phyloP scores from a whole-genome alignment of 2,888 invertebrate species.

The Empis stercorea region DNA sequence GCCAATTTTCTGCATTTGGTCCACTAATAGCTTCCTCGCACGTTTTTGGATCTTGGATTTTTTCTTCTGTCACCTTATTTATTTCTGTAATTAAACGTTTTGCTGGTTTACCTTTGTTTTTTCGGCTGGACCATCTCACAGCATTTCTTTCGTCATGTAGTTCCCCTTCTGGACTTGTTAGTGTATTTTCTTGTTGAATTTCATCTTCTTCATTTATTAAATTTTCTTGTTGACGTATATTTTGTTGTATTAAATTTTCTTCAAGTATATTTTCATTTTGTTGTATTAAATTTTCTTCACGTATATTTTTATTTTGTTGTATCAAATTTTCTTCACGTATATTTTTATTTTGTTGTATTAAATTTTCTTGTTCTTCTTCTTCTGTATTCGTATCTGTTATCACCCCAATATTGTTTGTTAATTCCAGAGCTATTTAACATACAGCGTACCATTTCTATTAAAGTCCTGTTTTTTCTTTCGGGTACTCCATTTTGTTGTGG shows the following conservation, averaged over 20 bases:
- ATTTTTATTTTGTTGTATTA: not conserved
- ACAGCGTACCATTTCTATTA: slow-evolving; percentile 15
- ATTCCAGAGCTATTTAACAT: slow-evolving; percentile 13
- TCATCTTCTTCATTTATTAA: not conserved
- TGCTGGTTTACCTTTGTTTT: not conserved
- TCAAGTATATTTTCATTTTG: not conserved
- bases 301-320: not conserved
- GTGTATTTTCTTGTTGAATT: not conserved
- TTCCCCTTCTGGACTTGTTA: not conserved
- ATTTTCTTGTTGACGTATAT: not conserved
- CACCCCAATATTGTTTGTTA: slow-evolving; percentile 1
- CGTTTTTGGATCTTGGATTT: not conserved
- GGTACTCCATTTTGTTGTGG: slow-evolving; percentile 19
- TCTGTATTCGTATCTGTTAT: not conserved
- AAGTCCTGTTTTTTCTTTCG: slow-evolving; percentile 15
- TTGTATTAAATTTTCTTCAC: not conserved
- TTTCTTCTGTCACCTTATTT: not conserved
- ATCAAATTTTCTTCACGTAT: not conserved
- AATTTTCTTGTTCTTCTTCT: not conserved
- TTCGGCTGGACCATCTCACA: not conserved
- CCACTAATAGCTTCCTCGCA: not conserved
- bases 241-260: not conserved
- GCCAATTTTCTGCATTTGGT: not conserved
- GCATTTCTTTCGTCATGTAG: not conserved
- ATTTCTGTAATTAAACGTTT: not conserved